Evolutionary conservation across 2,888 invertebrate species (phyloP).

Genomic region (Idaea dimidiata): DNA sequence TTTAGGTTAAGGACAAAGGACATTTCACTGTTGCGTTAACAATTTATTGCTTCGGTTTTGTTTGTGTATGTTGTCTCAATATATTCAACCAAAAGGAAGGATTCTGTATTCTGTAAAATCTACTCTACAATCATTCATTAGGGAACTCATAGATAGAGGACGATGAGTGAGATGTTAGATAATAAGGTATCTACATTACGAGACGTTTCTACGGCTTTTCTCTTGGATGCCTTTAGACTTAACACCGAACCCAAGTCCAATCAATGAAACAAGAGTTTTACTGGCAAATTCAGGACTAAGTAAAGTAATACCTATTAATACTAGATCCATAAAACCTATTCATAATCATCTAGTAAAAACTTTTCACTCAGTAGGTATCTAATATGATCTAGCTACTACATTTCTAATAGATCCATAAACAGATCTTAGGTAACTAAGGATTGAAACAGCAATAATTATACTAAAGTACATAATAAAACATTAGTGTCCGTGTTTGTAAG

Average conservation of each 20-base stretch:
- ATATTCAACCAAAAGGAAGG: neutral
- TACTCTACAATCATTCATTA: neutral
- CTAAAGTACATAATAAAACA: slow-evolving; percentile 3
- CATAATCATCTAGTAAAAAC: no score
- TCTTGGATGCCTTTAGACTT: no score
- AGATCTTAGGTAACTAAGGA: no score
- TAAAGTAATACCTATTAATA: no score
- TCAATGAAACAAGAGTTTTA: no score
- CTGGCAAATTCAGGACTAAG: no score
- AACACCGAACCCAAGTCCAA: no score
- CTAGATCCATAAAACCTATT: no score
- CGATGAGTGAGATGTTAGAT: neutral
- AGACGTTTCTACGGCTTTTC: no score
- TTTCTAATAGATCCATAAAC: no score
- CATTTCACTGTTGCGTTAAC: slow-evolving; percentile 22
- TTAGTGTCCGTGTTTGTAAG: slow-evolving; percentile 27
- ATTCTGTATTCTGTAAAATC: neutral
- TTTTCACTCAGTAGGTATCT: no score
- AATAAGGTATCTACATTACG: neutral
- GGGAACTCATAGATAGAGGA: neutral
- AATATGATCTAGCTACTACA: no score
- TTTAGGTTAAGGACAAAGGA: slow-evolving; percentile 48
- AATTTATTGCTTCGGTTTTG: slow-evolving; percentile 40
- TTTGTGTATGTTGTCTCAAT: slow-evolving; percentile 10
- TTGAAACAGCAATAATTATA: neutral